Evolutionary conservation across 2,113 vertebrate genomes (phyloP), one percentile per base, ranked within the genome.

Genomic region (Gymnobelideus leadbeateri): DNA sequence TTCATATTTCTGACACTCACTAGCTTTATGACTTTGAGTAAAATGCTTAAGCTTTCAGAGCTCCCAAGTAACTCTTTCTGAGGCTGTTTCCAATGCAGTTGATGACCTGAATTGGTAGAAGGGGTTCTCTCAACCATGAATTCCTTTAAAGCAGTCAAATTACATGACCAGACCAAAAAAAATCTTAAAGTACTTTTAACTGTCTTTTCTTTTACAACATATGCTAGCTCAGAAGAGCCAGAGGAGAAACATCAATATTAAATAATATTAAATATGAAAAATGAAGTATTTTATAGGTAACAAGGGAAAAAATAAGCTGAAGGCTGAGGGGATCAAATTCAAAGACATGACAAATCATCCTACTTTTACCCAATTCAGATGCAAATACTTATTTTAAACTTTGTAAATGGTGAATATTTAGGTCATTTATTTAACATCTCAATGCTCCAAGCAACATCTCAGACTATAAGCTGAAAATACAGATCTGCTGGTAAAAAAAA

Each of bases 281-380:
- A 68, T 68, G 31, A 68, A 37, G 61, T 77, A 7, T 43, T n/a
- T 77, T 43, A 43, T 43, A 16, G 19, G 2, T 77, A 77, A 43
- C 68, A 77, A 77, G n/a, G 68, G 68, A 77, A 77, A 77, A 68
- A 77, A 77, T 77, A 77, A 77, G n/a, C 68, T 43, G 68, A 77
- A 77, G 7, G 68, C 10, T 3, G 10, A 68, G 28, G 57, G 28
- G 11, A 68, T 68, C 57, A 68, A 61, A 68, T 37, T 68, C 31
- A 68, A 68, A 37, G 31, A 37, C 68, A 77, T 43, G 7, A 16
- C 37, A 77, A 68, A 43, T 77, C 43, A 77, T 77, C 11, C 37
- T n/a, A 77, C 43, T 77, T 77, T 77, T 77, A 43, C 37, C 16
- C 1, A 77, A 77, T 77, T 77, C 68, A 77, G 5, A 43, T 43